Evolutionary conservation across 1,140 invertebrate species (phyloP), one percentile per base, ranked within the genome.

Genomic region (Papilio polyxenes): DNA sequence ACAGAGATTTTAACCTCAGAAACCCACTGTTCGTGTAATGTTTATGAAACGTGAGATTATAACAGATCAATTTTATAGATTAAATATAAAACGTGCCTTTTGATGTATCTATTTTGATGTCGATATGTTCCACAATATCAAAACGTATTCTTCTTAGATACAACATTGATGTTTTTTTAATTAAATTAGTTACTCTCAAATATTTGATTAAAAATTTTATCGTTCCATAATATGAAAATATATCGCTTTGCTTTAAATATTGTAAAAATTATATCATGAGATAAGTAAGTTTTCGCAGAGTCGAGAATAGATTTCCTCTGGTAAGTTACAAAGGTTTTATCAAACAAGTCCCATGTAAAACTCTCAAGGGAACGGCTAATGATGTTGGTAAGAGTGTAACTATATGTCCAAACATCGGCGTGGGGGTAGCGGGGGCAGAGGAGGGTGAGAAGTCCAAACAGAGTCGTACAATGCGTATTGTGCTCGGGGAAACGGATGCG

Each of bases 401-500:
- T 11, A 72, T 40, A 72, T 72, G 65, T 72, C 65, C 65, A 72
- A 72, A 72, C 65, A 72, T 31, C 8, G 65, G 23, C 11, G 20
- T 9, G 65, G 9, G 4, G 17, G n/a, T 2, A 10, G 56, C 8
- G 56, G 53, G 13, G 17, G n/a, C 1, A 10, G 56, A 59, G 56
- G 2, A 31, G 56, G n/a, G 56, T n/a, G 56, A n/a, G 56, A 20
- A 48, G 17, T 49, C 44, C 15, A 49, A 48, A 75, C 44, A 75
- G n/a, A 20, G 40, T n/a, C 37, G 7, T 11, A 75, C 74, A 75
- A 75, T 75, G 15, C 74, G 15, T n/a, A 75, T 75, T 75, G 74
- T 75, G 74, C 74, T 48, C 40, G 74, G 74, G 72, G 37, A n/a
- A 49, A 49, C 74, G 74, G 74, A 75, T 75, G 69, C 69, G 69